These are phyloP conservation scores for Poeciliopsis gracilis DNA, from an alignment of 2,797 vertebrate species.

Conservation along the genomic window DNA sequence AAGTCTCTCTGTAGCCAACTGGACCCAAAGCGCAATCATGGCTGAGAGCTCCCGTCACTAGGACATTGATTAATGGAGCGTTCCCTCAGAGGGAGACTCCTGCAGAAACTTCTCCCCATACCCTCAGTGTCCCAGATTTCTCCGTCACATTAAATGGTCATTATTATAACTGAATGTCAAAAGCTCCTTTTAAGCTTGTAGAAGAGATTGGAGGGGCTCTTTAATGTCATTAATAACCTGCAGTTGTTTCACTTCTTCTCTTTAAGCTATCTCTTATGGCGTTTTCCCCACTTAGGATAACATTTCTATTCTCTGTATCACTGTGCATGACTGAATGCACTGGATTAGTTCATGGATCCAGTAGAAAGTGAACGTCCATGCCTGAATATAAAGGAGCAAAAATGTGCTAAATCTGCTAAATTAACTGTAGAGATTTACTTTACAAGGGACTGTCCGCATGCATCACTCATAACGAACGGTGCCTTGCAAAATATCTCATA, in stretches of 20 bases:
- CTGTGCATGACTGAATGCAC: not conserved
- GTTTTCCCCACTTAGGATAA: not conserved
- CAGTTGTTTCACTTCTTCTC: not conserved
- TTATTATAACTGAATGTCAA: slow-evolving; percentile 54
- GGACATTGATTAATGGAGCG: slow-evolving; percentile 60
- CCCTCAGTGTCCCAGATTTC: slow-evolving; percentile 60
- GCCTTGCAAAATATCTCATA: not conserved
- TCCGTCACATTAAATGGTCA: slow-evolving; percentile 61
- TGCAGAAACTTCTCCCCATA: slow-evolving; percentile 30
- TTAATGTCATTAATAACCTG: slow-evolving; percentile 45
- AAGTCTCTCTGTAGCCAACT: slow-evolving; percentile 40
- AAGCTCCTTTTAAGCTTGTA: slow-evolving; percentile 39
- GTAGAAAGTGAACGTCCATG: not conserved
- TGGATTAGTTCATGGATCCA: not conserved
- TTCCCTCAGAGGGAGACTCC: slow-evolving; percentile 56
- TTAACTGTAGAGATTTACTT: not conserved
- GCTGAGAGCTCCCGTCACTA: slow-evolving; percentile 43
- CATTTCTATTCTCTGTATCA: slow-evolving; percentile 23
- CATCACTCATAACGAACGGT: not conserved
- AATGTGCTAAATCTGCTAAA: not conserved
- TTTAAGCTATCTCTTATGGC: not conserved
- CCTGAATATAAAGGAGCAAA: not conserved
- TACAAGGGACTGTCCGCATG: not conserved
- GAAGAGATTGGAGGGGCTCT: slow-evolving; percentile 28
- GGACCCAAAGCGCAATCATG: slow-evolving; percentile 47